phyloP scores from a whole-genome alignment of 2,113 vertebrate species.

The Percopsis transmontana region DNA sequence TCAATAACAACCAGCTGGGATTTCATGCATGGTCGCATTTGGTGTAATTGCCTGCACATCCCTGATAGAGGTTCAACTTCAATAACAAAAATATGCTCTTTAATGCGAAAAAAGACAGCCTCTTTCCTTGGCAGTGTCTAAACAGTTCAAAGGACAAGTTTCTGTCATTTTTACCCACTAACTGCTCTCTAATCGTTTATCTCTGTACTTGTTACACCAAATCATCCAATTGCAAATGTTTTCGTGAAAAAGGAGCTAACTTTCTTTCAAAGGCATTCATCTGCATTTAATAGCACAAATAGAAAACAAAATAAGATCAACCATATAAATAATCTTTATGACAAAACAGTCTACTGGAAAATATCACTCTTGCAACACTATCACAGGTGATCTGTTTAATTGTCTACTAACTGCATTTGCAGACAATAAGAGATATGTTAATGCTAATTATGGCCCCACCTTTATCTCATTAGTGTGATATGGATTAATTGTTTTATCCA shows the following conservation, averaged over 20 bases:
- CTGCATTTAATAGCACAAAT: conserved; percentile 61
- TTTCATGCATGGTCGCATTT: conserved; percentile 81
- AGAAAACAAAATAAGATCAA: conserved; percentile 58
- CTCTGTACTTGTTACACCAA: conserved; percentile 20
- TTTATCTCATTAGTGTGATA: conserved; percentile 33
- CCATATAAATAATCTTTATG: conserved; percentile 36
- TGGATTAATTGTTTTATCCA: conserved; percentile 36
- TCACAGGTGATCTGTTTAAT: conserved; percentile 35
- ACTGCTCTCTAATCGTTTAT: conserved; percentile 29
- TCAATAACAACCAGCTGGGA: conserved; percentile 83
- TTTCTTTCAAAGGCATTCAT: conserved; percentile 64
- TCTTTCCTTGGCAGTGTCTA: no score
- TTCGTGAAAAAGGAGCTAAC: conserved; percentile 38
- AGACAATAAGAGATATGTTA: conserved; percentile 35
- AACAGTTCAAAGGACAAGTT: not conserved
- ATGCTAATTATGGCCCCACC: conserved; percentile 32
- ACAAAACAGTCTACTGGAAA: conserved; percentile 37
- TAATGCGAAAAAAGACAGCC: conserved; percentile 51
- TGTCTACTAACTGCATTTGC: conserved; percentile 27
- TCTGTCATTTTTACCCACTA: conserved; percentile 48
- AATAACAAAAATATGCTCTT: conserved; percentile 75
- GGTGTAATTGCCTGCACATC: conserved; percentile 82
- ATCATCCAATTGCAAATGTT: conserved; percentile 25
- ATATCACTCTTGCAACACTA: conserved; percentile 22
- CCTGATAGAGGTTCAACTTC: conserved; percentile 79